A percentile compares a stretch with the other conserved stretches of the same genome.
Evolutionary conservation across 92 coral and sea anemone genomes (phyloP).

Genomic region (Montipora capitata): DNA sequence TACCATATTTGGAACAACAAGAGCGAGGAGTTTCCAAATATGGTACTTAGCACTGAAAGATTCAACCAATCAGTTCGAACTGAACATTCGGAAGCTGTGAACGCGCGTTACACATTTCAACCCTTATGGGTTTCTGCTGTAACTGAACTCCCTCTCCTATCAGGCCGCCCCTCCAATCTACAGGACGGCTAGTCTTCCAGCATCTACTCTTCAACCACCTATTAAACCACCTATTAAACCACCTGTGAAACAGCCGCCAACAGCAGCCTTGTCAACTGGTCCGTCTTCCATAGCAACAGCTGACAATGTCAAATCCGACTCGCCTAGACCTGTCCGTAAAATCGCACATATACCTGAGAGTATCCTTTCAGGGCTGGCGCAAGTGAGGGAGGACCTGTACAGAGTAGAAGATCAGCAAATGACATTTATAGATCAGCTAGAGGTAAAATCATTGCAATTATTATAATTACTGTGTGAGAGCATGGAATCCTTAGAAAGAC

Average conservation of each 20-base stretch:
- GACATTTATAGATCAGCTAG: constrained; percentile 88
- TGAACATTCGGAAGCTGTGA: too few relatives aligned
- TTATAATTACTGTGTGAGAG: too few relatives aligned
- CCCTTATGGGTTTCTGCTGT: too few relatives aligned
- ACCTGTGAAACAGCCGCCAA: constrained; percentile 37
- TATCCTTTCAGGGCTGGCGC: constrained; percentile 70
- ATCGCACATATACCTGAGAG: constrained; percentile 76
- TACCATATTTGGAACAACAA: too few relatives aligned
- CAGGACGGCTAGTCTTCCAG: constrained; percentile 16
- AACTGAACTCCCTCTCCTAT: background rate
- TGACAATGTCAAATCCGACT: constrained; percentile 22
- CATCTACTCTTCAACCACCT: constrained; percentile 15
- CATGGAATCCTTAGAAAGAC: too few relatives aligned
- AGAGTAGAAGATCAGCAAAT: constrained; percentile 87
- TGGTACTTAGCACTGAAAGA: too few relatives aligned
- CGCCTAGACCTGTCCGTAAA: constrained; percentile 64
- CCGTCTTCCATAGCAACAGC: constrained; percentile 19
- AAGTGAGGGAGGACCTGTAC: constrained; percentile 84
- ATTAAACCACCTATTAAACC: background rate
- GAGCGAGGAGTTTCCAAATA: too few relatives aligned
- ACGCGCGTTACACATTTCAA: too few relatives aligned
- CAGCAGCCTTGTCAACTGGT: constrained; percentile 30
- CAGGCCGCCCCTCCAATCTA: constrained; percentile 91
- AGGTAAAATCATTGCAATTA: constrained; percentile 62
- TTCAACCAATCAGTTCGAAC: too few relatives aligned